A percentile compares a stretch with the other conserved stretches of the same genome.
These are phyloP conservation scores for Excalfactoria chinensis DNA, from an alignment of 2,113 vertebrate genomes.

Conservation along the genomic window DNA sequence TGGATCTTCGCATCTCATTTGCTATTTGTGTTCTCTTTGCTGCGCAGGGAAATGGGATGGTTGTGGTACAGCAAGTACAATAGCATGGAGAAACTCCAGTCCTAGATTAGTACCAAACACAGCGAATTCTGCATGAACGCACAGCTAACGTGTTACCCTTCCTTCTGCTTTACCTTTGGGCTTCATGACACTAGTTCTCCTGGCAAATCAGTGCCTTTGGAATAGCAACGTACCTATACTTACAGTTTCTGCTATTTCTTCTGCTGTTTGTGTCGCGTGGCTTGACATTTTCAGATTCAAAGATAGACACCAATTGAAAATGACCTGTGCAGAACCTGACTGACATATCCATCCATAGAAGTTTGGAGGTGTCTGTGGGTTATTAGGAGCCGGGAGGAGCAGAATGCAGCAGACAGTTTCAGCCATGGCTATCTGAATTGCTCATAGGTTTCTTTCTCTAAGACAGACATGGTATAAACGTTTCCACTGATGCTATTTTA, in stretches of 20 bases:
- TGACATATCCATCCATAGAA: rapidly evolving
- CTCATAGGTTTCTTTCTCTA: neutral
- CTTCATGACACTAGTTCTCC: neutral
- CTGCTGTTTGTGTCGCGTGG: neutral
- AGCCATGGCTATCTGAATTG: rapidly evolving
- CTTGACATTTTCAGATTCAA: neutral
- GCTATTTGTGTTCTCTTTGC: neutral
- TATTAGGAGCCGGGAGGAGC: neutral
- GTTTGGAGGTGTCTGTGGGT: neutral
- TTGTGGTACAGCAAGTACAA: neutral
- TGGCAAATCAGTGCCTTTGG: neutral
- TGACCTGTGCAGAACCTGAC: neutral
- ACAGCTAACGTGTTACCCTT: neutral
- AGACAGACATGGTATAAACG: neutral
- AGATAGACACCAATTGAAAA: neutral
- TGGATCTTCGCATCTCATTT: neutral
- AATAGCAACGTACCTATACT: neutral
- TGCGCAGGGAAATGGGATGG: neutral
- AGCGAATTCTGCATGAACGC: neutral
- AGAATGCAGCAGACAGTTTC: neutral
- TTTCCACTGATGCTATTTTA: neutral
- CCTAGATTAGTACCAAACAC: neutral
- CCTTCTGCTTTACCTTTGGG: neutral
- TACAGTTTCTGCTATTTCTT: neutral
- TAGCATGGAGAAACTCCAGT: neutral